These are phyloP conservation scores for Thelaira solivaga DNA, from an alignment of 2,888 invertebrate genomes.

Conservation along the genomic window DNA sequence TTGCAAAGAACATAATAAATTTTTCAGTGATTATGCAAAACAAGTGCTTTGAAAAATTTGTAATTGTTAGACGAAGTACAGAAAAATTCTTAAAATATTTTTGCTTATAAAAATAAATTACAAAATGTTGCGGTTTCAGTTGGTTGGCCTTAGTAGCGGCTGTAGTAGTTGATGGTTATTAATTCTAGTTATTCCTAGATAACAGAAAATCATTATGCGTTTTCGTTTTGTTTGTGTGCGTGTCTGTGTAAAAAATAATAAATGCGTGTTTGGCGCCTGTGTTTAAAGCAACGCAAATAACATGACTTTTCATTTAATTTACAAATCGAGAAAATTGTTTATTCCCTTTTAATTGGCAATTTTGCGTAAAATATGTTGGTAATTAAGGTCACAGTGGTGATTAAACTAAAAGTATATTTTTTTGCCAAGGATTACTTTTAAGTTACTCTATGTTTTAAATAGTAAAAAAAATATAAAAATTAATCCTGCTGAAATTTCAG, in stretches of 20 bases:
- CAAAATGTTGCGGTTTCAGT: not conserved
- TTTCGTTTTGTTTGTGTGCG: constrained; percentile 7
- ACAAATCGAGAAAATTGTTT: not conserved
- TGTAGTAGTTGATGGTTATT: constrained; percentile 5
- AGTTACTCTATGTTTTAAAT: too few relatives aligned
- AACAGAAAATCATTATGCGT: not conserved
- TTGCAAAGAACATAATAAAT: not conserved
- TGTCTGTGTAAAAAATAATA: not conserved
- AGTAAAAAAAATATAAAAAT: too few relatives aligned
- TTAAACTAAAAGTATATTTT: too few relatives aligned
- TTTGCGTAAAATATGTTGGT: not conserved
- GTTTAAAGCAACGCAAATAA: constrained; percentile 24
- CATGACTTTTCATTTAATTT: constrained; percentile 12
- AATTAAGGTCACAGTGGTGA: not conserved
- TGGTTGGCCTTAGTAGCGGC: not conserved
- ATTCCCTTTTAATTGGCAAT: not conserved
- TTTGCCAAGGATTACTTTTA: too few relatives aligned
- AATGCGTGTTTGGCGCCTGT: constrained; percentile 51
- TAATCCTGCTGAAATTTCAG: too few relatives aligned
- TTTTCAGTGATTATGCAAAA: not conserved
- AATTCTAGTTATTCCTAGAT: too few relatives aligned
- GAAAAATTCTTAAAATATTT: constrained; percentile 2
- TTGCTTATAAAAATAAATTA: not conserved
- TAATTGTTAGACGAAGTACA: not conserved
- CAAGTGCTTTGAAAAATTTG: not conserved